A percentile compares a stretch with the other conserved stretches of the same genome.
Evolutionary conservation across 2,888 invertebrate genomes (phyloP).

Genomic region (Lithophane ornitopus): DNA sequence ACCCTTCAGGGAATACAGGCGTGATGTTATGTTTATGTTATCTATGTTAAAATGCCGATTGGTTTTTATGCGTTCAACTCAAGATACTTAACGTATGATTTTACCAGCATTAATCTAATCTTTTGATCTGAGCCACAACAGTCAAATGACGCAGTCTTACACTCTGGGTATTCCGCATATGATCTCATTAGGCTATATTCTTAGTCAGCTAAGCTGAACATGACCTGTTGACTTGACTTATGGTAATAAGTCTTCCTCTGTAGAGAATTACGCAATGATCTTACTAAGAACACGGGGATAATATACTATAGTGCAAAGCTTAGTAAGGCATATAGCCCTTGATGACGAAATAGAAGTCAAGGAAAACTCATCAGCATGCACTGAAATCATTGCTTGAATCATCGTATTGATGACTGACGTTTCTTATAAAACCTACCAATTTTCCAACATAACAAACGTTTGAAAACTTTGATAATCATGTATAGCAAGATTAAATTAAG

Average conservation of each 20-base stretch:
- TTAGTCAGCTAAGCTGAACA: slow-evolving; percentile 40
- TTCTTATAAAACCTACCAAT: neutral
- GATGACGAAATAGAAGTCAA: slow-evolving; percentile 13
- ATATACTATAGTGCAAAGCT: slow-evolving; percentile 18
- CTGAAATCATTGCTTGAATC: slow-evolving; percentile 35
- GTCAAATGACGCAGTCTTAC: slow-evolving; percentile 27
- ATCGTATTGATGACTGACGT: slow-evolving; percentile 3
- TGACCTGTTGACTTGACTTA: slow-evolving; percentile 52
- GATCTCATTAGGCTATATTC: slow-evolving; percentile 45
- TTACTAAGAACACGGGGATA: slow-evolving; percentile 52
- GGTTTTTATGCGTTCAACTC: neutral
- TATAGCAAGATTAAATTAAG: neutral
- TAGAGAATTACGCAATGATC: slow-evolving; percentile 41
- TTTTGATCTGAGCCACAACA: slow-evolving; percentile 24
- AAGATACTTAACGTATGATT: neutral
- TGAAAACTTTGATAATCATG: neutral
- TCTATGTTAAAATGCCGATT: neutral
- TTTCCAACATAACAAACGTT: neutral
- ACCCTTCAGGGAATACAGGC: neutral
- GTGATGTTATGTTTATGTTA: neutral
- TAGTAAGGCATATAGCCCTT: neutral
- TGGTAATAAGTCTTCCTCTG: slow-evolving; percentile 25
- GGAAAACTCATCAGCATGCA: slow-evolving; percentile 30
- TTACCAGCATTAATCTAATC: neutral
- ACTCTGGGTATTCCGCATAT: slow-evolving; percentile 42